Evolutionary conservation across 2,797 vertebrate species (phyloP), one percentile per base, ranked within the genome.

Genomic region (Coendou prehensilis): DNA sequence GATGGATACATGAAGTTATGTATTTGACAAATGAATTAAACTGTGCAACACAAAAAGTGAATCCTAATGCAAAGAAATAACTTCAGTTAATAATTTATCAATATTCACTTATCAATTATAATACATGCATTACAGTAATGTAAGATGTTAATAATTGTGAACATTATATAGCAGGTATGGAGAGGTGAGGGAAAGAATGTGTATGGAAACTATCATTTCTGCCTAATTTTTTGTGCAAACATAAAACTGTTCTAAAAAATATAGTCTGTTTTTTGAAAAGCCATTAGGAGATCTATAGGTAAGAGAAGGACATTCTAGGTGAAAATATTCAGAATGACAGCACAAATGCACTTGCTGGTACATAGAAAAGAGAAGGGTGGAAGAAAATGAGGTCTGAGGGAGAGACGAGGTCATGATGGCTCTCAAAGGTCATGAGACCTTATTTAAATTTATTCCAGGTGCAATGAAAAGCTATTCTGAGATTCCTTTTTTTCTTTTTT

Each of bases 1-100:
- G 50, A 88, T 15, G 61, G 41, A 57, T n/a, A 64, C 22, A 80
- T 86, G 41, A 56, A 56, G 23, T 80, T 20, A 88, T 54, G 8
- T 14, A 76, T 52, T 30, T 79, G 64, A 56, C 26, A 93, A 54
- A 92, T 84, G 15, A 63, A 86, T 18, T 86, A 52, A 87, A 78
- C 18, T 79, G 5, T 30, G 47, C 5, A 76, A 59, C 28, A 84
- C 9, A 15, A 88, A 84, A 9, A 90, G 4, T 67, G 50, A 85
- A 67, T 23, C 20, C 28, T 80, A 78, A 57, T 63, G 10, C 7
- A 87, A 79, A 71, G 17, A 54, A 52, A 67, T 56, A 20, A 69
- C 30, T 59, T 87, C 59, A 80, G 14, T 82, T 96, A 93, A 87
- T 37, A 84, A 73, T 52, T 41, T 54, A n/a, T 63, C 13, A 23